phyloP scores from a whole-genome alignment of 1,140 invertebrate species.

The Acromyrmex echinatior region DNA sequence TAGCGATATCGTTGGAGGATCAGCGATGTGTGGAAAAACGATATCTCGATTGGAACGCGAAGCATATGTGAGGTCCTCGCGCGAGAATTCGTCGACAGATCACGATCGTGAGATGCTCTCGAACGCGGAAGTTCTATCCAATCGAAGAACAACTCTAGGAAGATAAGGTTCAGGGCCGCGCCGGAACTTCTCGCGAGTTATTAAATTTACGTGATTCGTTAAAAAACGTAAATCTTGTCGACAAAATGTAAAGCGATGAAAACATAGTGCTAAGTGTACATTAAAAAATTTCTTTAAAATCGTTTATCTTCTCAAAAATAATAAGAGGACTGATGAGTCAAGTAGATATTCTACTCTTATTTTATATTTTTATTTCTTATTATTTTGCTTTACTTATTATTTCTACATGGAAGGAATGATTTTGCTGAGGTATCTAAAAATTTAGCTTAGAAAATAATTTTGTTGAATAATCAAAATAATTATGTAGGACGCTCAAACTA shows the following conservation, averaged over 20 bases:
- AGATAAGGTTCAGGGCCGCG: conserved; percentile 22
- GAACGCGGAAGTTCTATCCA: conserved; percentile 65
- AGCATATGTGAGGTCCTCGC: conserved; percentile 3
- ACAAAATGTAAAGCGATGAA: background rate
- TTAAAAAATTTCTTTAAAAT: background rate
- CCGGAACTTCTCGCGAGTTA: background rate
- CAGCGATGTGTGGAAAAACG: conserved; percentile 9
- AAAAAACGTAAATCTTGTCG: background rate
- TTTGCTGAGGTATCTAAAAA: no score
- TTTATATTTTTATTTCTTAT: background rate
- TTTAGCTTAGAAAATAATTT: no score
- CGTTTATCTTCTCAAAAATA: no score
- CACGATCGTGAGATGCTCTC: conserved; percentile 66
- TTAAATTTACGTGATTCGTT: background rate
- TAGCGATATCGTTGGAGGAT: conserved; percentile 42
- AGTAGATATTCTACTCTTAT: background rate
- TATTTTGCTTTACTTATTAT: background rate
- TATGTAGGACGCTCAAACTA: no score
- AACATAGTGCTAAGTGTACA: background rate
- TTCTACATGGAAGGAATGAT: background rate
- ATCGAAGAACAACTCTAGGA: conserved; percentile 33
- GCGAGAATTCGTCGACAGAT: conserved; percentile 39
- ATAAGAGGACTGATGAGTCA: no score
- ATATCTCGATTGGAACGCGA: conserved; percentile 13
- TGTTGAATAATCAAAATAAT: no score